Evolutionary conservation across 2,888 invertebrate species (phyloP).

Genomic region (Caenorhabditis zanzibari): DNA sequence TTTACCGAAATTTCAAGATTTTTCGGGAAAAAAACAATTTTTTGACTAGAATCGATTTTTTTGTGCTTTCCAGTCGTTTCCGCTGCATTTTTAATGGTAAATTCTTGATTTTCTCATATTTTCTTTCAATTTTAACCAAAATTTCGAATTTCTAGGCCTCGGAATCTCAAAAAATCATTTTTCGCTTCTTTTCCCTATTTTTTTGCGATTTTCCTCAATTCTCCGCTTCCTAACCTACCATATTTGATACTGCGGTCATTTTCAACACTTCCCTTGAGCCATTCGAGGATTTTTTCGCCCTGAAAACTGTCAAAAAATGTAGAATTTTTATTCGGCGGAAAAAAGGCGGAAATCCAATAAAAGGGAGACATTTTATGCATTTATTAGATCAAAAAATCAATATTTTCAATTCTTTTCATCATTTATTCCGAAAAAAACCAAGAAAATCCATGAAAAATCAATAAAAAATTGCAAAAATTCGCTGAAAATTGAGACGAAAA

Average conservation of each 20-base stretch:
- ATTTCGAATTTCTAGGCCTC: no score
- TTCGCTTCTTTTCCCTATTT: no score
- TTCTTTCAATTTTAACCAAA: neutral
- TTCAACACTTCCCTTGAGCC: neutral
- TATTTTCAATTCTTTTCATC: no score
- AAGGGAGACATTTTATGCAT: neutral
- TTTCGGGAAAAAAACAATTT: no score
- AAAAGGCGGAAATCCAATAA: neutral
- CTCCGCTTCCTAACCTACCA: constrained; percentile 24
- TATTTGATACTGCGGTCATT: constrained; percentile 61
- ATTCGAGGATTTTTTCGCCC: neutral
- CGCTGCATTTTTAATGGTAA: no score
- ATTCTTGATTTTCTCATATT: constrained; percentile 2
- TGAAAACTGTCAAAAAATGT: constrained; percentile 15
- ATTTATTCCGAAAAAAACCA: neutral
- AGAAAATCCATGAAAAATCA: neutral
- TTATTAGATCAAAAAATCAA: no score
- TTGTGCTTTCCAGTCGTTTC: no score
- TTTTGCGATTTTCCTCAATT: no score
- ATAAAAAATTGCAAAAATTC: neutral
- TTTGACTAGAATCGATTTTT: no score
- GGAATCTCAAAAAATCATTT: no score
- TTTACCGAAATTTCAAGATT: no score
- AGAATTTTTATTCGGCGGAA: neutral
- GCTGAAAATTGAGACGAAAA: neutral